A percentile compares a stretch with the other conserved stretches of the same genome.
Conservation (phyloP, 2,888 invertebrate genomes). For the Baronia brevicornis region DNA sequence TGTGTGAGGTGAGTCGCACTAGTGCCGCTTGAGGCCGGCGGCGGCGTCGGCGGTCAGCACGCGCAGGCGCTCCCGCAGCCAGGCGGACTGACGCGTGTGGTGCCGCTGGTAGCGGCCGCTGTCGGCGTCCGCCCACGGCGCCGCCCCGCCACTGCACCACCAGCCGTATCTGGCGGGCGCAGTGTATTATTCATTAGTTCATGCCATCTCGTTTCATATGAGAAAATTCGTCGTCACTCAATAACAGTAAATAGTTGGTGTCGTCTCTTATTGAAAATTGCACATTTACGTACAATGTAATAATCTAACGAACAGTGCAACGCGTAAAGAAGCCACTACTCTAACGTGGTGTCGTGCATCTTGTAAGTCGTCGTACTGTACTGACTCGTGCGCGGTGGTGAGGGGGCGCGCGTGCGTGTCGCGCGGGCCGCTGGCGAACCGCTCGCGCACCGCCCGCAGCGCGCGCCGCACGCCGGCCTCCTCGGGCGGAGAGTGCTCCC, state of each 20-base stretch:
- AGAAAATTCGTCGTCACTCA: too few relatives aligned
- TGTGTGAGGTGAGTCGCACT: background rate
- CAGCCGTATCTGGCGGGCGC: slow-evolving; percentile 65
- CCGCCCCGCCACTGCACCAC: slow-evolving; percentile 28
- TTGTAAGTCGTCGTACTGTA: slow-evolving; percentile 6
- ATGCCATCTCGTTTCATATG: too few relatives aligned
- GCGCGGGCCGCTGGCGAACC: slow-evolving; percentile 37
- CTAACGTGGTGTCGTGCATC: too few relatives aligned
- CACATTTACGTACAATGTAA: too few relatives aligned
- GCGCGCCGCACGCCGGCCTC: slow-evolving; percentile 17
- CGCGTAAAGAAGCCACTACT: too few relatives aligned
- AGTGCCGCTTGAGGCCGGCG: slow-evolving; percentile 30
- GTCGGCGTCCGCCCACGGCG: slow-evolving; percentile 21
- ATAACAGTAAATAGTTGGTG: too few relatives aligned
- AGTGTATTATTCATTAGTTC: too few relatives aligned
- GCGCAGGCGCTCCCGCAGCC: slow-evolving; percentile 54
- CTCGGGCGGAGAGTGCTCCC: slow-evolving; percentile 14
- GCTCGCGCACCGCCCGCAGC: slow-evolving; percentile 29
- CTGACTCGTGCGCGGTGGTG: slow-evolving; percentile 41
- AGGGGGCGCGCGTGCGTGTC: slow-evolving; percentile 30
- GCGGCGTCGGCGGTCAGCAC: slow-evolving; percentile 46
- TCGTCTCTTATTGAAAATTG: too few relatives aligned
- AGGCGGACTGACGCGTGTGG: slow-evolving; percentile 61
- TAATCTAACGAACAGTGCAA: too few relatives aligned
- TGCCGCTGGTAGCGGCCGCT: slow-evolving; percentile 44